Evolutionary conservation across 2,888 invertebrate species (phyloP), one percentile per base, ranked within the genome.

Genomic region (Eristalis intricaria): DNA sequence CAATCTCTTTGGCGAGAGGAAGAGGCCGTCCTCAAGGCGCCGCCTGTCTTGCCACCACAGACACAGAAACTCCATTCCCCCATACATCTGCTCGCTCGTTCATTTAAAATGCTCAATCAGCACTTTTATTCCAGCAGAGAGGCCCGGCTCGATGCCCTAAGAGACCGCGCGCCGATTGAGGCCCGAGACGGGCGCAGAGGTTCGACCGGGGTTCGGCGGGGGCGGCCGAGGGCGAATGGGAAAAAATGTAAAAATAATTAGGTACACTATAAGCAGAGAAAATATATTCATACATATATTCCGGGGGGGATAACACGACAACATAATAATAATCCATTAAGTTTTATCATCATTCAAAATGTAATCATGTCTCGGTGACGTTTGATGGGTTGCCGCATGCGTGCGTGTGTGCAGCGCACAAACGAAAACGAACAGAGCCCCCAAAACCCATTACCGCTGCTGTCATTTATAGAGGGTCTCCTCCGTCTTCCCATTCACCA

Each of bases 271-370:
- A 70, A 56, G 32, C 50, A 22, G 38, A 65, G 43, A 71, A 63
- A 65, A 29, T 29, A 29, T 29, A 29, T 29, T 29, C n/a, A 77
- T 63, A 63, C 63, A 77, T 77, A 32, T 32, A 32, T 32, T 76
- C 43, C n/a, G n/a, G n/a, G 71, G 64, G 26, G 70, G 78, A 82
- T 78, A 82, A 86, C 70, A 86, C 78, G 86, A 82, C 78, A 82
- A 75, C 86, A 86, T 82, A 78, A 82, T 78, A 86, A 82, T 86
- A 86, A 86, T 82, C 86, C 86, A 86, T 86, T 86, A 86, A 75
- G 70, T 70, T 82, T 86, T 82, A 82, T 86, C 86, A 83, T 86
- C 86, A 78, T 86, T 86, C 75, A 79, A 86, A 83, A 78, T 65
- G 86, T 78, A 83, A 82, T 86, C 77, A 86, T 75, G 78, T n/a